A percentile compares a stretch with the other conserved stretches of the same genome.
Evolutionary conservation across 2,797 vertebrate species (phyloP).

Genomic region (Lepilemur septentrionalis): DNA sequence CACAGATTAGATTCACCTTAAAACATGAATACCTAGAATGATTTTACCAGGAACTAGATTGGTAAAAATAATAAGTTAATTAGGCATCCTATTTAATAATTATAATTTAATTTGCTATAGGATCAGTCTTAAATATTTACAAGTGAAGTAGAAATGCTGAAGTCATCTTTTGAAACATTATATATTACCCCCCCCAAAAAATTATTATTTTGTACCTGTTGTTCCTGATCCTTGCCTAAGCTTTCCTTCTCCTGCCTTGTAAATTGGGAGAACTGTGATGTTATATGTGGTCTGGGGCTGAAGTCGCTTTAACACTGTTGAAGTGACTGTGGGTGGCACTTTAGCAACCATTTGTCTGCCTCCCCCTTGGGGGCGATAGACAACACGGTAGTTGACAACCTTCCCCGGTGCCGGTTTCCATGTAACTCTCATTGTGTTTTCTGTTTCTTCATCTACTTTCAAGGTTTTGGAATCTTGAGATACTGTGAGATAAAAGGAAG

Average conservation of each 20-base stretch:
- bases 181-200: neutral
- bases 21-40: neutral
- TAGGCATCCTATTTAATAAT: neutral
- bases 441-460: constrained; percentile 91
- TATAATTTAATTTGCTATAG: neutral
- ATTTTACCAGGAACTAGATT: neutral
- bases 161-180: neutral
- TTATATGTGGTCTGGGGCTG: constrained; percentile 91
- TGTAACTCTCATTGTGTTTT: constrained; percentile 90
- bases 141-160: neutral
- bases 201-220: constrained; percentile 88
- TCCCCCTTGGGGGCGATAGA: constrained; percentile 85
- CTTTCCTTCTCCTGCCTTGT: constrained; percentile 94
- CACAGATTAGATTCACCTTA: neutral
- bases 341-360: constrained; percentile 90
- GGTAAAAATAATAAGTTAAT: neutral
- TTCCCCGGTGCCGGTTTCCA: constrained; percentile 93
- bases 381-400: constrained; percentile 91
- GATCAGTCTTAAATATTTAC: neutral
- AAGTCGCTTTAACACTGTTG: constrained; percentile 90
- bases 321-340: constrained; percentile 85
- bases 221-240: constrained; percentile 97
- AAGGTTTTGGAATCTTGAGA: constrained; percentile 87
- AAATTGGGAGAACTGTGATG: constrained; percentile 92
- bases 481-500: constrained; percentile 82